Conservation (phyloP, 2,113 vertebrate genomes). For the Triplophysa siluroides region DNA sequence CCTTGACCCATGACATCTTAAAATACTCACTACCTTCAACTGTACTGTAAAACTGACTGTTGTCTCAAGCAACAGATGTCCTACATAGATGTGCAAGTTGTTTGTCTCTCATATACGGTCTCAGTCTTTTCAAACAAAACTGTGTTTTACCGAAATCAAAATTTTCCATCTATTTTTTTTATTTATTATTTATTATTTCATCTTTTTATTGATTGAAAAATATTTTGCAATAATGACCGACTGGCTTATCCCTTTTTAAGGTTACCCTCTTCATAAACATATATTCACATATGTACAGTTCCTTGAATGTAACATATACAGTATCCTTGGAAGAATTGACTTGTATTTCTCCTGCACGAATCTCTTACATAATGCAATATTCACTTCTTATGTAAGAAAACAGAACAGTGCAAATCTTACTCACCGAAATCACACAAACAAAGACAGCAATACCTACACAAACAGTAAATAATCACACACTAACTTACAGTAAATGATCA, state of each 20-base stretch:
- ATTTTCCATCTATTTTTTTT: too few relatives aligned
- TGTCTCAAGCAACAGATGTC: too few relatives aligned
- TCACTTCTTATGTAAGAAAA: conserved; percentile 41
- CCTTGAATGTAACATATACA: background rate
- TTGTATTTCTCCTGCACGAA: conserved; percentile 11
- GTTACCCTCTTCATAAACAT: background rate
- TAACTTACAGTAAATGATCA: background rate
- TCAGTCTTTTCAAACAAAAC: background rate
- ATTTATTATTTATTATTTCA: too few relatives aligned
- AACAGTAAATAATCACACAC: background rate
- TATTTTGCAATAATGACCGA: too few relatives aligned
- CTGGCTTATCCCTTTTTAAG: background rate
- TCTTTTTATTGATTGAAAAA: too few relatives aligned
- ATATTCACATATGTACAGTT: background rate
- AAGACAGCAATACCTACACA: background rate
- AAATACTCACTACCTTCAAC: too few relatives aligned
- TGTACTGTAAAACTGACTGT: too few relatives aligned
- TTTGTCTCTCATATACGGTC: background rate
- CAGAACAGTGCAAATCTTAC: conserved; percentile 2
- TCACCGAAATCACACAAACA: background rate
- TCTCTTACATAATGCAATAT: conserved; percentile 29
- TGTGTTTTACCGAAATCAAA: background rate
- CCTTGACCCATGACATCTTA: too few relatives aligned
- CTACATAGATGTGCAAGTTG: background rate
- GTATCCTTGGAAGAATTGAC: background rate